Percentiles rank a stretch among this genome's conserved stretches.
Evolutionary conservation across 64 coral and sea anemone species (phyloP).

Genomic region (Montipora sp.): DNA sequence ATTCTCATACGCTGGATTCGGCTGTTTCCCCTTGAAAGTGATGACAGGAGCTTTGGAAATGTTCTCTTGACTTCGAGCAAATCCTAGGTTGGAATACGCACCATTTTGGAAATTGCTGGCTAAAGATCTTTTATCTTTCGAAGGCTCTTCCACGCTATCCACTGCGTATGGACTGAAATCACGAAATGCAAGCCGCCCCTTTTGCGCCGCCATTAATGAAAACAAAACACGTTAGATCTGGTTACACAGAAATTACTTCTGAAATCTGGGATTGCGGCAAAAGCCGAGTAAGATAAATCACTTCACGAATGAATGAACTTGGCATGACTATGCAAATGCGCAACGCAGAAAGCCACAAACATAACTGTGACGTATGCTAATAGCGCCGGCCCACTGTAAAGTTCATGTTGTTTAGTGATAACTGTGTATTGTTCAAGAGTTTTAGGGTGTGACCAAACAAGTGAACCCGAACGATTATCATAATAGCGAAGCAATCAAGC

Average conservation of each 20-base stretch:
- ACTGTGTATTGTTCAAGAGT: background rate
- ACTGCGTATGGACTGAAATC: conserved; percentile 22
- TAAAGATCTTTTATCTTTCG: background rate
- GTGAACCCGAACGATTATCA: background rate
- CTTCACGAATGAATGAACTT: conserved; percentile 16
- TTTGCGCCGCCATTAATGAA: conserved; percentile 24
- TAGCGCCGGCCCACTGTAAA: background rate
- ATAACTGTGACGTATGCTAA: conserved; percentile 1
- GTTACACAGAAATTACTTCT: background rate
- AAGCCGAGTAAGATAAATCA: background rate
- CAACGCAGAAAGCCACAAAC: background rate
- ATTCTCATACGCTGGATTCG: conserved; percentile 34
- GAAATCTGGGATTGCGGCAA: background rate
- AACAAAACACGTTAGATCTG: background rate
- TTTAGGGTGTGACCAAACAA: conserved; percentile 4
- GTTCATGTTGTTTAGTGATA: background rate
- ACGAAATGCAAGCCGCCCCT: background rate
- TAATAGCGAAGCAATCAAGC: no score
- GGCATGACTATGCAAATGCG: background rate
- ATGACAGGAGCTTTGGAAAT: background rate
- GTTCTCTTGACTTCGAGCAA: background rate
- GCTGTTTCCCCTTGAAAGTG: background rate
- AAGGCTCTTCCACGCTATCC: background rate
- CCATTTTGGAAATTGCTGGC: conserved; percentile 1
- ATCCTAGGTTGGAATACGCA: conserved; percentile 3